Conservation (phyloP, 2,888 invertebrate species). For the Caenorhabditis plicata region DNA sequence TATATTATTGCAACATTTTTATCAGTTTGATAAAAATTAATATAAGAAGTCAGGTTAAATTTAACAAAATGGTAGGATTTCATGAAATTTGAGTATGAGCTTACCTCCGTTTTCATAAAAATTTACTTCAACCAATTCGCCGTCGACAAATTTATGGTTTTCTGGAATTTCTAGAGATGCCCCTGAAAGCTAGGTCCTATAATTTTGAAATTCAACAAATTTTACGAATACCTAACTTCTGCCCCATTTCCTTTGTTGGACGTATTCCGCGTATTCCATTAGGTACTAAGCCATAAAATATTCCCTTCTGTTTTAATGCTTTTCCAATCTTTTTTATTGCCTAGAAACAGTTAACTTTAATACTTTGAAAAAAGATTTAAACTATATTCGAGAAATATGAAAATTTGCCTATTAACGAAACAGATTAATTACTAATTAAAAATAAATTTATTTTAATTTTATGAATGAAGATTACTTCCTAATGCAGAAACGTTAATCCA, state of each 20-base stretch:
- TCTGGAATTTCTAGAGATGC: conserved; percentile 11
- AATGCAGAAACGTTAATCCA: no score
- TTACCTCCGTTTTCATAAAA: conserved; percentile 15
- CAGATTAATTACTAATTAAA: no score
- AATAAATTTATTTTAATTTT: no score
- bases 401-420: no score
- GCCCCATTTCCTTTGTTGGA: conserved; percentile 8
- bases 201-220: background rate
- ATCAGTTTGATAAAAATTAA: background rate
- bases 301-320: conserved; percentile 4
- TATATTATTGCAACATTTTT: background rate
- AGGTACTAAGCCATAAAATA: conserved; percentile 16
- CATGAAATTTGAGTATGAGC: conserved; percentile 2
- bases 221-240: conserved; percentile 3
- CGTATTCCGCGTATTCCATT: conserved; percentile 13
- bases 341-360: no score
- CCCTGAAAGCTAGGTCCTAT: background rate
- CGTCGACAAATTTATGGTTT: conserved; percentile 16
- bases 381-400: no score
- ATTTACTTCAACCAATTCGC: conserved; percentile 15
- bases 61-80: background rate
- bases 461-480: no score
- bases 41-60: background rate
- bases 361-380: no score
- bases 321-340: conserved; percentile 8